Evolutionary conservation across 2,113 vertebrate species (phyloP).

Genomic region (Hylia prasina): DNA sequence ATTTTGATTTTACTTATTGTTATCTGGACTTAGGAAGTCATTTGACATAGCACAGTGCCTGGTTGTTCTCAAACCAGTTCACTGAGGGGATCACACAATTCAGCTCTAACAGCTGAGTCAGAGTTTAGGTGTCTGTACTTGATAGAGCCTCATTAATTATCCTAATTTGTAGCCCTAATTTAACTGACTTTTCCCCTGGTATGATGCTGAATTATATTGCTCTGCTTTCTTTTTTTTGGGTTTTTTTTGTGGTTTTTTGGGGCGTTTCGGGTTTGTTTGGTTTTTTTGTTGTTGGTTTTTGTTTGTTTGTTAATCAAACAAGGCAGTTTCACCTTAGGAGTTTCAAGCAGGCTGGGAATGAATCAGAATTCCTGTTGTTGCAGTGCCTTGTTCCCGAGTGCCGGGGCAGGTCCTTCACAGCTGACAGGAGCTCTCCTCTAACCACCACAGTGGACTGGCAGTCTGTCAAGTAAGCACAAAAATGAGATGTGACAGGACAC

Average conservation of each 20-base stretch:
- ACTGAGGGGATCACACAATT: not conserved
- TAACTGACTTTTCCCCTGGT: not conserved
- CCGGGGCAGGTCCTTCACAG: constrained; percentile 80
- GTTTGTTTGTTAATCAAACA: not conserved
- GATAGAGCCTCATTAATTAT: not conserved
- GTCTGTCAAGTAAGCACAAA: constrained; percentile 84
- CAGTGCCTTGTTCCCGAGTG: constrained; percentile 85
- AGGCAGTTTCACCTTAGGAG: not conserved
- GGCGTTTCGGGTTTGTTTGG: too few species aligned
- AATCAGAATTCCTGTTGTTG: not conserved
- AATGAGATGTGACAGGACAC: not conserved
- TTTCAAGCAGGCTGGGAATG: not conserved
- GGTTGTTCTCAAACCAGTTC: not conserved
- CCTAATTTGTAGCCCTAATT: not conserved
- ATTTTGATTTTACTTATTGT: not conserved
- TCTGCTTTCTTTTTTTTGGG: not conserved
- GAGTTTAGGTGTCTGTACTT: not conserved
- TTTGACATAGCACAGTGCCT: not conserved
- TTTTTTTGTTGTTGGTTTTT: too few species aligned
- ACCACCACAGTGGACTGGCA: constrained; percentile 97
- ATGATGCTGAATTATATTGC: not conserved
- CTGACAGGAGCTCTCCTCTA: constrained; percentile 85
- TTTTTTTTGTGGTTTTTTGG: not conserved
- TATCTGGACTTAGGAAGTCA: not conserved
- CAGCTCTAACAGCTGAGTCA: not conserved